Conservation (phyloP, 1,140 invertebrate species). For the Neodiprion lecontei region DNA sequence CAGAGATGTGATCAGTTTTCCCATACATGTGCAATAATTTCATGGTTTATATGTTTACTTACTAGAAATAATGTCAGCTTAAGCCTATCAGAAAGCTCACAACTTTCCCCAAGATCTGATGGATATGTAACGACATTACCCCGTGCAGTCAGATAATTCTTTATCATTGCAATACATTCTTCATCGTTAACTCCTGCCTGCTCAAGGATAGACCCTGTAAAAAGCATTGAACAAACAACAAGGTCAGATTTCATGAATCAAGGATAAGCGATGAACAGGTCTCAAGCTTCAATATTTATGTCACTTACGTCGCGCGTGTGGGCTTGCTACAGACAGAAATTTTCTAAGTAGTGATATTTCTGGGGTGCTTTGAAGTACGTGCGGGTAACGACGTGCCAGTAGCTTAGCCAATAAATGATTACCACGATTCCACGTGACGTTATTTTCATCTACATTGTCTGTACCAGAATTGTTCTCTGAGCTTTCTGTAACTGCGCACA, state of each 20-base stretch:
- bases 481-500: slow-evolving; percentile 64
- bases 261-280: slow-evolving; percentile 30
- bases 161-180: slow-evolving; percentile 64
- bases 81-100: slow-evolving; percentile 59
- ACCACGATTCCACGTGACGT: slow-evolving; percentile 83
- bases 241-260: slow-evolving; percentile 12
- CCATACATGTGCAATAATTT: slow-evolving; percentile 21
- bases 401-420: slow-evolving; percentile 83
- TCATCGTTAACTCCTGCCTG: slow-evolving; percentile 57
- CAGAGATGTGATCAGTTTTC: slow-evolving; percentile 29
- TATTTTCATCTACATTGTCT: slow-evolving; percentile 61
- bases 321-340: slow-evolving; percentile 62
- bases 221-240: slow-evolving; percentile 27
- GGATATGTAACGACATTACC: slow-evolving; percentile 63
- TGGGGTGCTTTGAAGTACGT: slow-evolving; percentile 65
- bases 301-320: slow-evolving; percentile 52
- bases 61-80: slow-evolving; percentile 71
- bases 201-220: slow-evolving; percentile 44
- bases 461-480: slow-evolving; percentile 56
- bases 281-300: slow-evolving; percentile 38
- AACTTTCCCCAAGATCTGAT: slow-evolving; percentile 68
- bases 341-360: slow-evolving; percentile 62
- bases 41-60: slow-evolving; percentile 36
- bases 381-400: slow-evolving; percentile 78
- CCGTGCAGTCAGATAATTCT: slow-evolving; percentile 64